These are phyloP conservation scores for Choristoneura rosaceana DNA, from an alignment of 2,888 invertebrate species.

Conservation along the genomic window DNA sequence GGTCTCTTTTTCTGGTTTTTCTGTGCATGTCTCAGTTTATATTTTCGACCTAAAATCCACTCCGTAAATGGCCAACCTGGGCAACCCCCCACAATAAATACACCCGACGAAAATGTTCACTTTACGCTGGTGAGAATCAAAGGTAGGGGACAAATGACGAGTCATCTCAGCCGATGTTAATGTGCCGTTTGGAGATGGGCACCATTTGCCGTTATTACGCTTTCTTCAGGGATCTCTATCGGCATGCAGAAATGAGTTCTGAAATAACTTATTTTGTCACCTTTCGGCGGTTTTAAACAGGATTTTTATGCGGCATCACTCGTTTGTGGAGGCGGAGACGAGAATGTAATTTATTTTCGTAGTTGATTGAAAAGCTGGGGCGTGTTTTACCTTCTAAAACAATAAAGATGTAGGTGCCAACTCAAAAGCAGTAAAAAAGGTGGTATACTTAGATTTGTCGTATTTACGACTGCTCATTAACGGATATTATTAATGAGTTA, in stretches of 20 bases:
- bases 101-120: too few relatives aligned
- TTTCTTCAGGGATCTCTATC: conserved; percentile 67
- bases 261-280: conserved; percentile 73
- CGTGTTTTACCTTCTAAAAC: neutral
- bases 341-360: conserved; percentile 31
- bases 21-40: too few relatives aligned
- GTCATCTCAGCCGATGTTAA: conserved; percentile 70
- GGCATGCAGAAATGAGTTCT: conserved; percentile 68
- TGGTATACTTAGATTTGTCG: neutral
- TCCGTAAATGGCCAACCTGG: too few relatives aligned
- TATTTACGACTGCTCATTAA: neutral
- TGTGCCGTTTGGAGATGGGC: conserved; percentile 64
- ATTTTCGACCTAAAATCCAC: too few relatives aligned
- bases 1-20: too few relatives aligned
- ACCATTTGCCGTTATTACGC: conserved; percentile 76
- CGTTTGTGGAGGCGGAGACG: conserved; percentile 14
- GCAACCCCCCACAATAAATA: too few relatives aligned
- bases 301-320: conserved; percentile 32
- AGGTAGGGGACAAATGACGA: conserved; percentile 54
- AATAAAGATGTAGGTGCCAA: neutral
- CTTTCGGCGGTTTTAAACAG: conserved; percentile 55
- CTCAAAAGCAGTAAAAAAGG: too few relatives aligned
- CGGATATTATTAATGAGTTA: neutral
- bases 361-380: conserved; percentile 29
- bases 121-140: neutral